These are phyloP conservation scores for Urophycis tenuis DNA, from an alignment of 2,797 vertebrate species.

Conservation along the genomic window DNA sequence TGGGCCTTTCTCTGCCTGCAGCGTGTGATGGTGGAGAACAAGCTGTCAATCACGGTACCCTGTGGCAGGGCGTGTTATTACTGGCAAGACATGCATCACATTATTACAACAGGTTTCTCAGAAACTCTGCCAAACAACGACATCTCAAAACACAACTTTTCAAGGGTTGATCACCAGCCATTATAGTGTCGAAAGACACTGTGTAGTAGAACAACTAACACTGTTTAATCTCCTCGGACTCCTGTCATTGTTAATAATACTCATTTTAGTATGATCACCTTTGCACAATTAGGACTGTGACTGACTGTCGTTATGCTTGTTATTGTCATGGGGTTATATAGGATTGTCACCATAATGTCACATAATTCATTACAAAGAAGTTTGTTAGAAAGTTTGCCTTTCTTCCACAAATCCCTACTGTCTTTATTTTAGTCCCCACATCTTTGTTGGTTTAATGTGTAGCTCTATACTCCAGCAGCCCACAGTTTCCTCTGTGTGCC, in stretches of 20 bases:
- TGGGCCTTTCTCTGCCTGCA: neutral
- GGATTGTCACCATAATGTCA: neutral
- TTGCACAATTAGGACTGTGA: neutral
- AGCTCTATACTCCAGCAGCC: conserved; percentile 6
- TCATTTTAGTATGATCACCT: neutral
- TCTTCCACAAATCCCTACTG: neutral
- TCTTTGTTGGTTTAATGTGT: neutral
- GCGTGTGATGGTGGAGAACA: neutral
- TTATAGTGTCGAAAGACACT: neutral
- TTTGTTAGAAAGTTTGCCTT: neutral
- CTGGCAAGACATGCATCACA: neutral
- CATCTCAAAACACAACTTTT: neutral
- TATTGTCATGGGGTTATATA: too few species aligned
- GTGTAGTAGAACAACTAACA: neutral
- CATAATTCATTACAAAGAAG: neutral
- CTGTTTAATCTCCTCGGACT: neutral
- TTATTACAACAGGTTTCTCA: neutral
- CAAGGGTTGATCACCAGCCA: neutral
- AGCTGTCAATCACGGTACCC: neutral
- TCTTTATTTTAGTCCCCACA: neutral
- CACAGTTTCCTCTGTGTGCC: conserved; percentile 28
- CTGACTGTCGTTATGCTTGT: neutral
- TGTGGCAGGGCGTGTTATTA: neutral
- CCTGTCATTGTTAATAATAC: neutral
- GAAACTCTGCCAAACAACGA: neutral